Evolutionary conservation across 2,113 vertebrate genomes (phyloP), one percentile per base, ranked within the genome.

Genomic region (Noturus placidus): DNA sequence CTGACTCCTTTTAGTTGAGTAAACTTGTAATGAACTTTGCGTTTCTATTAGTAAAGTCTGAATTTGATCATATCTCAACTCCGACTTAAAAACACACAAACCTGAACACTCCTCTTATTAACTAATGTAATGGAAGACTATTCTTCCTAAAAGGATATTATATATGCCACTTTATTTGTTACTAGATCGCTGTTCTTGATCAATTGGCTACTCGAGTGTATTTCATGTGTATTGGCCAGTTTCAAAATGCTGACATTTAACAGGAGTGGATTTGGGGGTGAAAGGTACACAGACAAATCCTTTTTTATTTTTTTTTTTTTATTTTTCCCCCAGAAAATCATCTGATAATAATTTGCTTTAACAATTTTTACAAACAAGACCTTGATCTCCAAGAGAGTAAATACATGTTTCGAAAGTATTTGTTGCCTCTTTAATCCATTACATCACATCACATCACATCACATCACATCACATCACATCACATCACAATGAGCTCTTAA

Each of bases 11-110:
- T 84, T 63, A 84, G 63, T 84, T 70, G 46, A 69, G 15, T 5
- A 46, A 84, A 63, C 52, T 57, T n/a, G 25, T 83, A 67, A 67
- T 67, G 25, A 67, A 83, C 61, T 67, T 69, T 50, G 27, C 82
- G 54, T 67, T 69, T 65, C 27, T 50, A 83, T 83, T 65, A 42
- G 30, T 7, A 15, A 82, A 42, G 35, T 67, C 81, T 83, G 59
- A 61, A 27, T 65, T 82, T 63, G 35, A 52, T 69, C 14, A 83
- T 83, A n/a, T 30, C 42, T 30, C 30, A 30, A 27, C 17, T 22
- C 19, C 13, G 0, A 5, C 33, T 79, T 54, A 56, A 25, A 33
- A 77, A 52, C n/a, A n/a, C 74, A 15, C 46, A 79, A 54, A 9
- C 30, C 30, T 22, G 19, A 81, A 59, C 56, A 81, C 56, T 79